Conservation (phyloP, 2,888 invertebrate genomes). For the Caprella mutica region DNA sequence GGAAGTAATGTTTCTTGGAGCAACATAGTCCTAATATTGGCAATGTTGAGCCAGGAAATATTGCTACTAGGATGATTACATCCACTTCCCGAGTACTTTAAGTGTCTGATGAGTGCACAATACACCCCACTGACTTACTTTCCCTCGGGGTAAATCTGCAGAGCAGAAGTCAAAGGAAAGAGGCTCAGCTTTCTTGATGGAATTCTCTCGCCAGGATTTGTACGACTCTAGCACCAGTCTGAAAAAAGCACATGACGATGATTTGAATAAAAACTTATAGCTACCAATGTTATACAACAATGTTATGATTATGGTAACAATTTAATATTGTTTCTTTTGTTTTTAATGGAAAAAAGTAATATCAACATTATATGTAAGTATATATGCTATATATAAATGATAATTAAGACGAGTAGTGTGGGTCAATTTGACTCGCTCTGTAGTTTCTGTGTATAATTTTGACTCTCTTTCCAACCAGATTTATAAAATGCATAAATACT, state of each 20-base stretch:
- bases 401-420: background rate
- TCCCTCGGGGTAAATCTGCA: too few species aligned
- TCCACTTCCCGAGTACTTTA: too few species aligned
- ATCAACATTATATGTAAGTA: background rate
- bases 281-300: too few species aligned
- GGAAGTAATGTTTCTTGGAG: too few species aligned
- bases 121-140: too few species aligned
- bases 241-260: background rate
- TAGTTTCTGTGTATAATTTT: background rate
- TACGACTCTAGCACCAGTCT: constrained; percentile 19
- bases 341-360: background rate
- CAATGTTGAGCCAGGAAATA: too few species aligned
- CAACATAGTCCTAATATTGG: too few species aligned
- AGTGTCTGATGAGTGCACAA: too few species aligned
- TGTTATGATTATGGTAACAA: background rate
- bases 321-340: background rate
- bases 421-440: background rate
- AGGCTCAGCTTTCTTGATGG: constrained; percentile 13
- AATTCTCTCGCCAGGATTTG: constrained; percentile 12
- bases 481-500: too few species aligned
- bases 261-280: too few species aligned
- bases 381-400: background rate
- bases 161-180: constrained; percentile 26
- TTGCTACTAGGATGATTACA: too few species aligned
- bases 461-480: too few species aligned